Evolutionary conservation across 2,888 invertebrate species (phyloP), one percentile per base, ranked within the genome.

Genomic region (Meandrusa payeni): DNA sequence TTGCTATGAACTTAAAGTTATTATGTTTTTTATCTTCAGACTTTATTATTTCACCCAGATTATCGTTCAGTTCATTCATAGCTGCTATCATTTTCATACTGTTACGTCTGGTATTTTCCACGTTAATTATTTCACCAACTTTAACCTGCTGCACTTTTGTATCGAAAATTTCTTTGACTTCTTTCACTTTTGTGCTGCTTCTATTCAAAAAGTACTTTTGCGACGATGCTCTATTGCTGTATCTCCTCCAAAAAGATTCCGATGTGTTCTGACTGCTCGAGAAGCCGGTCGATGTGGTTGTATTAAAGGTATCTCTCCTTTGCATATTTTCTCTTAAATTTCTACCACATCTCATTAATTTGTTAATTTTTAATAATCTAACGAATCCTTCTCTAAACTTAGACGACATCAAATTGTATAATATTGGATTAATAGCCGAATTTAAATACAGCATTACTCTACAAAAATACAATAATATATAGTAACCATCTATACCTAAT

Each of bases 401-500:
- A 1, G 96, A 94, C 45, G 96, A 96, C 93, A 97, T 95, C 41
- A 97, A 90, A 73, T 96, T 97, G 79, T 97, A 97, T 37, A 97
- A 83, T 61, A 97, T 94, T 5, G 97, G 97, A 87, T 97, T 97
- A 41, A 96, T 92, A 5, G 96, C 96, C 32, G 96, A 96, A 77
- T 97, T 97, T 39, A 96, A 90, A 79, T 96, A 96, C 54, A 95
- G 85, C 94, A 97, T 94, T 40, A 96, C 92, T 54, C 97, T 91
- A 67, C 94, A 94, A 78, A 96, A 94, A 76, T 94, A 95, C 49
- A 97, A 86, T 47, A 96, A 85, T 70, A 93, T 93, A 78, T 94
- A 95, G 76, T 95, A 97, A 40, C 91, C 91, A 55, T 96, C 95
- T 64, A 94, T 86, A 47, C 96, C 95, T 61, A 96, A 88, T 32